Evolutionary conservation across 2,888 invertebrate genomes (phyloP), one percentile per base, ranked within the genome.

Genomic region (Allygus modestus): DNA sequence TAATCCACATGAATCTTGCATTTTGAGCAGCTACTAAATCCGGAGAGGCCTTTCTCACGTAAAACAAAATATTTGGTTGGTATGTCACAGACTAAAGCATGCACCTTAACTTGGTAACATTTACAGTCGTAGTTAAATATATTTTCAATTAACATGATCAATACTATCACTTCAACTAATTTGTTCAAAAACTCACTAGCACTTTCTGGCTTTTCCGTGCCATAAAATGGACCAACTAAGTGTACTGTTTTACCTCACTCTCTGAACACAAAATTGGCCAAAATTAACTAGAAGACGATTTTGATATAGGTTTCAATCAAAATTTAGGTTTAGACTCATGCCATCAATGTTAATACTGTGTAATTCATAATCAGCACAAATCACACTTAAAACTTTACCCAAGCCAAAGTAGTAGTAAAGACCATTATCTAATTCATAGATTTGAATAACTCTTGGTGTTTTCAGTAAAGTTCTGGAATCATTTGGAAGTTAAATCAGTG

Each of bases 21-120:
- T 83, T 86, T 87, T n/a, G 84, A 69, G 41, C 88, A 88, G 20
- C 69, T 79, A 51, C 31, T 37, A 58, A 81, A 85, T 2, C 81
- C 83, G 20, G 51, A 46, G 23, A 83, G 84, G 0, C 81, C 83
- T 81, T 85, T 86, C 0, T 73, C 37, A 51, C 73, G 75, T 7
- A 85, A 26, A 61, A 85, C 77, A 83, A 81, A 86, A 17, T 85
- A 46, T 41, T 85, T 86, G 7, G 85, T 82, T 5, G 82, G 86
- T 7, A 82, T 23, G 51, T 86, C 84, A 81, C 81, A 85, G 17
- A 85, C 61, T 75, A 84, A 17, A 15, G 51, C 69, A 15, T 37
- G 2, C 1, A 85, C n/a, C 23, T 11, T 58, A 1, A 83, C 31
- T 12, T 58, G 46, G 33, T 83, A 58, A 23, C 0, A 9, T 82